Percentiles rank a stretch among this genome's conserved stretches.
These are phyloP conservation scores for Macrotus californicus DNA, from an alignment of 2,113 vertebrate genomes.

Conservation along the genomic window DNA sequence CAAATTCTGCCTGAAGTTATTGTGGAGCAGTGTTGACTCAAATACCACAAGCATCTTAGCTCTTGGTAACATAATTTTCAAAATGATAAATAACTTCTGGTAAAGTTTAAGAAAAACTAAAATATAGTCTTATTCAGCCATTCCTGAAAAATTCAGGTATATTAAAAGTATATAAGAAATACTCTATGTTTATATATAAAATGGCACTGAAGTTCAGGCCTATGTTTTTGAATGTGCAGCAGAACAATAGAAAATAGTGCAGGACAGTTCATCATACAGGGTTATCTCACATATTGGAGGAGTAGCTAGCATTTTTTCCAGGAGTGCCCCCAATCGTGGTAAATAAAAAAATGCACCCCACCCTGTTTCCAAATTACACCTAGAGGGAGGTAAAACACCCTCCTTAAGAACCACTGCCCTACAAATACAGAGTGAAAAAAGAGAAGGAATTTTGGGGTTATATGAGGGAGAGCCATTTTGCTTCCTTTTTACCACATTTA, in stretches of 20 bases:
- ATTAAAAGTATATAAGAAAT: background rate
- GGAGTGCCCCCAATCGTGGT: background rate
- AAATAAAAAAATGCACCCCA: background rate
- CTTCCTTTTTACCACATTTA: background rate
- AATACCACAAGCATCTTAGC: background rate
- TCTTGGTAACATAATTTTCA: background rate
- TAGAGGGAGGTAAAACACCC: background rate
- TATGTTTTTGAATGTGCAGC: background rate
- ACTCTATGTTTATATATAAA: background rate
- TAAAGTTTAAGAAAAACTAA: background rate
- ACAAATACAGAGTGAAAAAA: background rate
- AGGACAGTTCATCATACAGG: background rate
- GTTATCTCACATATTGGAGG: background rate
- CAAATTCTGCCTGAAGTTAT: background rate
- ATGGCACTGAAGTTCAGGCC: background rate
- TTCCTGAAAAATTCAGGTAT: background rate
- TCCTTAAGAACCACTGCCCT: background rate
- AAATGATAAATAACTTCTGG: background rate
- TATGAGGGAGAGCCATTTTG: background rate
- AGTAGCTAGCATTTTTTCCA: background rate
- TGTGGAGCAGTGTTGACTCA: background rate
- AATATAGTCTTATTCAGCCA: background rate
- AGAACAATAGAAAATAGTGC: background rate
- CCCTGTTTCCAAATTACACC: background rate
- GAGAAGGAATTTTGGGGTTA: background rate